Conservation (phyloP, 2,113 vertebrate genomes). For the Clarias gariepinus region DNA sequence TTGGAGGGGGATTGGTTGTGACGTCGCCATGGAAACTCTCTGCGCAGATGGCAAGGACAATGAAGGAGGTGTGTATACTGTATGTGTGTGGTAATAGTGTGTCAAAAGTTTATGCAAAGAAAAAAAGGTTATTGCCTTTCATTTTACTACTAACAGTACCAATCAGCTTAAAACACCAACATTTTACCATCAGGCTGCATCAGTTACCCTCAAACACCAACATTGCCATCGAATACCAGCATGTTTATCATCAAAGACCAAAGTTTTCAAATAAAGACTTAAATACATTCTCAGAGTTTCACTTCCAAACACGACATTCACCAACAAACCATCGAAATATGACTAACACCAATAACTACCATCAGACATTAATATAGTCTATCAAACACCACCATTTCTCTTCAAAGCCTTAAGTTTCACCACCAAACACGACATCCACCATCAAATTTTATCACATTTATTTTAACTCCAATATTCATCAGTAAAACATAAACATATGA, state of each 20-base stretch:
- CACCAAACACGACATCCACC: not conserved
- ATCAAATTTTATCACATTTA: not conserved
- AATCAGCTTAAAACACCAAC: not conserved
- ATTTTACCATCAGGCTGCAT: not conserved
- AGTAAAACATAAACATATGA: not conserved
- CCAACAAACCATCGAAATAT: not conserved
- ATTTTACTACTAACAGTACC: not conserved
- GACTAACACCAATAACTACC: not conserved
- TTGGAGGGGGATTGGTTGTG: slow-evolving; percentile 94
- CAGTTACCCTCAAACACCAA: not conserved
- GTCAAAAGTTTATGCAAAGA: not conserved
- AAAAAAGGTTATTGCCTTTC: too few relatives aligned
- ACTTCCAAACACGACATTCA: not conserved
- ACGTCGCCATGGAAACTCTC: slow-evolving; percentile 97
- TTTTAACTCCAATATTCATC: not conserved
- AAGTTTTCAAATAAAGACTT: not conserved
- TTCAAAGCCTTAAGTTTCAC: not conserved
- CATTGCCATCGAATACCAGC: not conserved
- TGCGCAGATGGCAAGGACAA: slow-evolving; percentile 97
- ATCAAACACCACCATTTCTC: not conserved
- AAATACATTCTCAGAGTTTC: too few relatives aligned
- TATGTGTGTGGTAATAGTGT: slow-evolving; percentile 8
- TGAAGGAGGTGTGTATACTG: slow-evolving; percentile 93
- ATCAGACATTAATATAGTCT: not conserved
- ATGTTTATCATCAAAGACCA: not conserved